These are phyloP conservation scores for Rattus rattus DNA, from an alignment of 2,113 vertebrate genomes.

Conservation along the genomic window DNA sequence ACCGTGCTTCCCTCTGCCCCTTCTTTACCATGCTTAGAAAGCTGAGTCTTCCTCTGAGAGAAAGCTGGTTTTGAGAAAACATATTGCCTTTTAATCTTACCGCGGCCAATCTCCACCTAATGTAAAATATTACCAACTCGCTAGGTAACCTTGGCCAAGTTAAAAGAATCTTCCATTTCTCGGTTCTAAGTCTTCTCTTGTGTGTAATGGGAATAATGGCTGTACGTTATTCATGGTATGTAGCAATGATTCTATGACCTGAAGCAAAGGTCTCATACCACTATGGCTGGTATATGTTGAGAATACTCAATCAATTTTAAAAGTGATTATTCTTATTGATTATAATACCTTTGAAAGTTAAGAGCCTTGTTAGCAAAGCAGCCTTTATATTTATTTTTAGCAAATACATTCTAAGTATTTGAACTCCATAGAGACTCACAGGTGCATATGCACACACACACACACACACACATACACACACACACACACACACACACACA, in stretches of 20 bases:
- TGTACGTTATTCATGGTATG: neutral
- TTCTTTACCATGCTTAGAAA: neutral
- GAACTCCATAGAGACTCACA: neutral
- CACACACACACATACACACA: neutral
- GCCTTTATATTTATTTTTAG: neutral
- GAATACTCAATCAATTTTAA: neutral
- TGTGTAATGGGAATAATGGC: neutral
- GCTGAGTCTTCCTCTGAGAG: neutral
- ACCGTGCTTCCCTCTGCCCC: neutral
- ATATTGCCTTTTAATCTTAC: conserved; percentile 8
- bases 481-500: neutral
- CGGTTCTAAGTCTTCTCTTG: neutral
- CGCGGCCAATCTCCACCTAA: neutral
- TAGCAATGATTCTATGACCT: neutral
- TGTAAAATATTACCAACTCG: conserved; percentile 17
- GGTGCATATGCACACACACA: neutral
- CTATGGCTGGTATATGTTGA: neutral
- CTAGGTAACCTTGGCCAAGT: neutral
- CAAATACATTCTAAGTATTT: neutral
- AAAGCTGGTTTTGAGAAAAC: conserved; percentile 14
- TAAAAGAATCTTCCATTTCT: neutral
- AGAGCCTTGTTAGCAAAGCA: neutral
- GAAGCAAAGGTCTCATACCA: fast-evolving
- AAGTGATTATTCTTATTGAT: neutral
- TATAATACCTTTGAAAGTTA: neutral